Evolutionary conservation across 2,797 vertebrate species (phyloP), one percentile per base, ranked within the genome.

Genomic region (Sebastes itinus): DNA sequence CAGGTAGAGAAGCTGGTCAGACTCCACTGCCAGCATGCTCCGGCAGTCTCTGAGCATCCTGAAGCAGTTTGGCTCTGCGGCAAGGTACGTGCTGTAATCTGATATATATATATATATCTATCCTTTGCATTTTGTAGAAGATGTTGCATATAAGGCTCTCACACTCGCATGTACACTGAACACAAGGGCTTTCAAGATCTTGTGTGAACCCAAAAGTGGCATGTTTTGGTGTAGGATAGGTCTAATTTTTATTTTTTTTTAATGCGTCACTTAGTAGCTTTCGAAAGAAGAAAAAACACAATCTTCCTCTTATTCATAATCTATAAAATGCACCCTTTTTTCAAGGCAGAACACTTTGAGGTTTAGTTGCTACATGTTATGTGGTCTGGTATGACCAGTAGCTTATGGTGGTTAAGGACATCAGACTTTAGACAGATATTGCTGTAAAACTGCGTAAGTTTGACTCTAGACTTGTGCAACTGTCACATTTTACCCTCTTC

Each of bases 1-100:
- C 90, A 69, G 84, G 80, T 71, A 81, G 88, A 82, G 23, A 66
- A n/a, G 32, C 76, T 72, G 70, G 32, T 80, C 46, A 28, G 85
- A 84, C 67, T 80, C 71, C 54, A 35, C 80, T 66, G 83, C 64
- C 79, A 90, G 77, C 76, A 95, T 95, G 93, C 92, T 96, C 32
- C 95, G 95, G 67, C 94, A 94, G 86, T 95, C 94, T 83, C 83
- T 96, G 80, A 95, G 89, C 88, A 92, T 95, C 88, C 87, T 96
- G 78, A 95, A 95, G 88, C 95, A 94, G 87, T 59, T 95, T 54
- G 88, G 94, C 85, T 94, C 92, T 54, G 59, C 81, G 6, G 62
- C 88, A 88, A 95, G 89, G 94, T 92, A 92, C 94, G 94, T 92
- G 2, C 6, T 73, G 32, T 20, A 2, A 52, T 52, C 20, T n/a